Evolutionary conservation across 2,888 invertebrate species (phyloP), one percentile per base, ranked within the genome.

Genomic region (Agrenia bidenticulata): DNA sequence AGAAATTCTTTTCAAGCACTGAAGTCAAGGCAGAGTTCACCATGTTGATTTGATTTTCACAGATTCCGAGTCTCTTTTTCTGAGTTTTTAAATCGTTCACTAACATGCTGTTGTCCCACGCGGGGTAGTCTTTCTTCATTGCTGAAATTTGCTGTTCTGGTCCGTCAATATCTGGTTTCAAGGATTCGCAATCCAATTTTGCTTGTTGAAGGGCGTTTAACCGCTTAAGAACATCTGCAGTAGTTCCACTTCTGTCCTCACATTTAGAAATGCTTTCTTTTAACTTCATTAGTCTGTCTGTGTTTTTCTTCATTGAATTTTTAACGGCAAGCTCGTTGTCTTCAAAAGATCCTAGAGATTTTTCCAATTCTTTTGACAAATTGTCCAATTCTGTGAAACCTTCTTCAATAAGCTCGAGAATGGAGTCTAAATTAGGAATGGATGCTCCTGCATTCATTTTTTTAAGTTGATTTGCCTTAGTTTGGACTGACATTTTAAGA

Each of bases 191-290:
- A 74, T 91, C 87, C 26, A 81, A 82, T 79, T 89, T 89, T 23
- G 92, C 81, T 5, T 84, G 83, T 78, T 89, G 88, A 74, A 92
- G 89, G 69, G 85, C 87, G 67, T 89, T 85, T 1, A 94, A 82
- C 62, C 94, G 86, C 73, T 88, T 87, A 61, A 93, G 83, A 64
- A 95, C 89, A 78, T 91, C 90, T 1, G 85, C 84, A 77, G 93
- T 92, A 74, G 91, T 90, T 0, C 95, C 94, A 2, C 90, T 89
- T 81, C 92, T 85, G 77, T 93, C 93, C 78, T 94, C 94, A 78
- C 92, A 93, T 79, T 90, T 89, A 49, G 91, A 88, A n/a, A 93
- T 86, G 49, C 88, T 87, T 78, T 93, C 92, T 19, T 92, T 86
- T 21, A 92, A 83, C 78, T 85, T 86, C 17, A 87, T 86, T 0